Conservation (phyloP, 2,797 vertebrate genomes). For the Anas bernieri region DNA sequence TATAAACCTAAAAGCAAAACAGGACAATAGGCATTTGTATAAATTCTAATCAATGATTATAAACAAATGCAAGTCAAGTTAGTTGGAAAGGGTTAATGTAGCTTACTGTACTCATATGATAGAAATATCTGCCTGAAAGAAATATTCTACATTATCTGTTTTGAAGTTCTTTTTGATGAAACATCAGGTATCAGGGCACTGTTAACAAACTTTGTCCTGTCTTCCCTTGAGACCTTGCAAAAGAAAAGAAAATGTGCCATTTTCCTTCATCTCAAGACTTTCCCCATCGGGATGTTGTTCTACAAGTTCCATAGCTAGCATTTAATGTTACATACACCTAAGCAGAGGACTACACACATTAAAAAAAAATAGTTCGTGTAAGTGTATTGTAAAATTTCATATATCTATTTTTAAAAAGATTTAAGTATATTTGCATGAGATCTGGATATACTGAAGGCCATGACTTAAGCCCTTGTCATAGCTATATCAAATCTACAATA, state of each 20-base stretch:
- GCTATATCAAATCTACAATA: neutral
- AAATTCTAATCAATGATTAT: neutral
- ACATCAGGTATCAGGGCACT: neutral
- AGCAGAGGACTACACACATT: neutral
- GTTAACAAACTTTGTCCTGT: neutral
- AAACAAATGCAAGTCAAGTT: neutral
- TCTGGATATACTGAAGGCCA: neutral
- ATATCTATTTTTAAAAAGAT: neutral
- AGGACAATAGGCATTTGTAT: neutral
- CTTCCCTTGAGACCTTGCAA: neutral
- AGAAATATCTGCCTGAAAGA: neutral
- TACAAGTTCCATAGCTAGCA: neutral
- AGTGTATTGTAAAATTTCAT: neutral
- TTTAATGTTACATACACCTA: neutral
- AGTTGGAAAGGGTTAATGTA: neutral
- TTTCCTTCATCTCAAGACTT: neutral
- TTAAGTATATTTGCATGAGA: neutral
- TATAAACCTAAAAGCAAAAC: neutral
- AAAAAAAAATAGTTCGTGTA: neutral
- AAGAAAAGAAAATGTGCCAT: neutral
- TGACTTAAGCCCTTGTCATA: neutral
- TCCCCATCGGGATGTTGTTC: neutral
- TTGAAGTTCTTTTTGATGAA: neutral
- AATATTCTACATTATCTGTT: neutral
- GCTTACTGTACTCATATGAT: neutral